These are phyloP conservation scores for Rhynchomys soricoides DNA, from an alignment of 2,113 vertebrate species.

Conservation along the genomic window DNA sequence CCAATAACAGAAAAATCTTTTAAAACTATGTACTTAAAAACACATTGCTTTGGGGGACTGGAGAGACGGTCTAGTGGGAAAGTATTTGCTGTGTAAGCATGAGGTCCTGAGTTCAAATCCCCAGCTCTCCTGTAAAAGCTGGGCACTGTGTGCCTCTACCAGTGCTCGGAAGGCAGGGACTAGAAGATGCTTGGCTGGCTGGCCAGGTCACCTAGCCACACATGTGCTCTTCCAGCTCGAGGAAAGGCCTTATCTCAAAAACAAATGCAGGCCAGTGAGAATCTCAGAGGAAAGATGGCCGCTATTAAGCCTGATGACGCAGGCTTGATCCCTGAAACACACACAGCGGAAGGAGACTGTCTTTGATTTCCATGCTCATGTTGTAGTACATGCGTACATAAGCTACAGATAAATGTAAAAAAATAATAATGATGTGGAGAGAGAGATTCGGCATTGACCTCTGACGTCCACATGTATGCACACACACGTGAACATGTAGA, in stretches of 20 bases:
- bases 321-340: neutral
- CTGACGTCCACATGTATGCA: neutral
- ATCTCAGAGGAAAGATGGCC: neutral
- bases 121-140: neutral
- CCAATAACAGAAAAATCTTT: conserved; percentile 24
- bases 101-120: neutral
- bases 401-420: neutral
- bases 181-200: neutral
- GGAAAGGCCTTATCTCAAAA: neutral
- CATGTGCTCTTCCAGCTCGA: neutral
- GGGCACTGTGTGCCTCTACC: neutral
- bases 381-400: neutral
- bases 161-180: too few relatives aligned
- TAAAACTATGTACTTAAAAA: neutral
- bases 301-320: too few relatives aligned
- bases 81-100: neutral
- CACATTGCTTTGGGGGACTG: neutral
- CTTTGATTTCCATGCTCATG: too few relatives aligned
- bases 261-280: neutral
- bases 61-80: neutral
- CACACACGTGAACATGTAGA: neutral
- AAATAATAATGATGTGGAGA: neutral
- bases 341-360: neutral
- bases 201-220: neutral
- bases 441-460: neutral